Evolutionary conservation across 2,113 vertebrate species (phyloP), one percentile per base, ranked within the genome.

Genomic region (Pluvialis apricaria): DNA sequence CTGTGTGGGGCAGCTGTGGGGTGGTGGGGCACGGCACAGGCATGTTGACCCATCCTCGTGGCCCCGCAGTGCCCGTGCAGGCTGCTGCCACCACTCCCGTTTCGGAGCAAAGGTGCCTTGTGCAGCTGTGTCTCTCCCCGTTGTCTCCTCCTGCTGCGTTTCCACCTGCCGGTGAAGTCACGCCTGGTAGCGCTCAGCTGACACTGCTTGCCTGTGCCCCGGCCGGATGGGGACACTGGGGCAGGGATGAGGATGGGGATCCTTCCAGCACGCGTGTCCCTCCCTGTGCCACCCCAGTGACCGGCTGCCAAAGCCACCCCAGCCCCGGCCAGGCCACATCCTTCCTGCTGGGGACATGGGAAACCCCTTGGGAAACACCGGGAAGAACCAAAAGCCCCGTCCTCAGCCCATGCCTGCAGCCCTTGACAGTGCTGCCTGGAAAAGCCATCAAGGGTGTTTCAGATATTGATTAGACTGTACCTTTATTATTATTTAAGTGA

Each of bases 231-330:
- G 34, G 22, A 60, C 55, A 8, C 20, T 13, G 21, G 13, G 57
- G 14, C 18, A n/a, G 1, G 25, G 21, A n/a, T 13, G 36, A 60
- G 60, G 49, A 40, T 13, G 2, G 18, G 51, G 65, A 34, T 71
- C 6, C 61, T 32, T 31, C 10, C 61, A 36, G 51, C 36, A 6
- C 0, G 0, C 0, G 5, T 5, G 0, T 9, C 36, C 73, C 62
- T 9, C 36, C 73, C 62, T 3, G 62, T 21, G 61, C 66, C 61
- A 22, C 49, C 6, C 15, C 2, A 0, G 38, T 1, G 6, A 60
- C 24, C 5, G 0, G 52, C 36, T 29, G 40, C 40, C 65, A 42
- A 38, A 55, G 69, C 32, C 1, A 0, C 20, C 62, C 31, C 69
- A 9, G 54, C 21, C 60, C 44, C 13, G 1, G 28, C 47, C 9